Evolutionary conservation across 1,140 invertebrate genomes (phyloP), one percentile per base, ranked within the genome.

Genomic region (Drosophila yakuba): DNA sequence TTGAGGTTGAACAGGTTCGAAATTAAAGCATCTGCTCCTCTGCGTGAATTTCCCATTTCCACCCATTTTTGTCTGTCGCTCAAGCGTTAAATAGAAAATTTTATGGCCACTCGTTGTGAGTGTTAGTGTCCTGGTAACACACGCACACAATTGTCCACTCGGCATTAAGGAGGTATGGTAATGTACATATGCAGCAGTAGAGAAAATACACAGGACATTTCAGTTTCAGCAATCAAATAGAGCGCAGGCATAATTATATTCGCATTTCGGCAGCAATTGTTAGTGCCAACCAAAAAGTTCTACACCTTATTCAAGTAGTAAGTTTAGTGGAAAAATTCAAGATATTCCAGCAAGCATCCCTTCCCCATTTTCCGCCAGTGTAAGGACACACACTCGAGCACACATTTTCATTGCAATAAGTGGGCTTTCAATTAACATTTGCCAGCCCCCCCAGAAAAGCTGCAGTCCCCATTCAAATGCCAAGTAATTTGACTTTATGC

Each of bases 31-130:
- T 57, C 68, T 71, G 68, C 48, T 50, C 36, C 47, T 15, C 62
- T 38, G 51, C 4, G 20, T 45, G 47, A 44, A 45, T 36, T 54
- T 35, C 14, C 48, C 48, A 32, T 17, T 66, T 54, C 58, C 45
- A 62, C 51, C 36, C 52, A 41, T 50, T 58, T 57, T 60, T 44
- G 50, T 59, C 23, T 71, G 57, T 74, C 69, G 75, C 73, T 89
- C 76, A 88, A 78, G 84, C 84, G 80, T 88, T 88, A 88, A 88
- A 88, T 88, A 88, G 84, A 89, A 88, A 84, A 89, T 78, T 88
- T 81, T 75, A 86, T 85, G 60, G 81, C 67, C 69, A 54, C 51
- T 83, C 38, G 32, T 41, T 39, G 63, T 15, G 43, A 74, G 58
- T 72, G 63, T 45, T 36, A 74, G 57, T 72, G 57, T 57, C 67